phyloP scores from a whole-genome alignment of 2,113 vertebrate genomes.

The Myxocyprinus asiaticus region DNA sequence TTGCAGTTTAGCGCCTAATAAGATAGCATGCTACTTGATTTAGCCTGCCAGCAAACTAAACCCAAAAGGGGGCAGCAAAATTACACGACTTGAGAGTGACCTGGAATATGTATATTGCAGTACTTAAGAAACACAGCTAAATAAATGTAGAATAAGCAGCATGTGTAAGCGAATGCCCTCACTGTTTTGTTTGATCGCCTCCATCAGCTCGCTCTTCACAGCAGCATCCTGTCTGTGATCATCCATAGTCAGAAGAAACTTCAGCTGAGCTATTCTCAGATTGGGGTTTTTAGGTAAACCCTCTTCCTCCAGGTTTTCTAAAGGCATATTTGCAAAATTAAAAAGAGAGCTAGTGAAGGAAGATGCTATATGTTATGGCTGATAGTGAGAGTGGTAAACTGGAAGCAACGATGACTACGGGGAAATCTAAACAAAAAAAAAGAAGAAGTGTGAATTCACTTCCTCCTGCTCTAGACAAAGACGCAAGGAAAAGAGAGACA shows the following conservation, averaged over 20 bases:
- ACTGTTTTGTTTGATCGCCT: conserved; percentile 90
- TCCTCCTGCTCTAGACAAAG: conserved; percentile 56
- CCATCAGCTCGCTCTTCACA: conserved; percentile 91
- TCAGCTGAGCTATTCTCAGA: conserved; percentile 93
- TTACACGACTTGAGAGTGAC: background rate
- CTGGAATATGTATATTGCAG: no score
- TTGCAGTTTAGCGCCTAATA: background rate
- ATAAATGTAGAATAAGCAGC: background rate
- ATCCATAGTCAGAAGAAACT: conserved; percentile 91
- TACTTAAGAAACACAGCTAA: background rate
- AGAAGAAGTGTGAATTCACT: conserved; percentile 44
- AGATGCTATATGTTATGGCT: no score
- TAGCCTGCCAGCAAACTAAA: background rate
- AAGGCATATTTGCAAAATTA: conserved; percentile 79
- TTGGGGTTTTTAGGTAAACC: conserved; percentile 96
- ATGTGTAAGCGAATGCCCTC: conserved; percentile 63
- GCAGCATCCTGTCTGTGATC: conserved; percentile 83
- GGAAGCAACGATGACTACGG: conserved; percentile 70
- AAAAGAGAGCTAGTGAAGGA: background rate
- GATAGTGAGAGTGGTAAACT: background rate
- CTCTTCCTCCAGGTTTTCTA: conserved; percentile 95
- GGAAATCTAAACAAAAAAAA: conserved; percentile 62
- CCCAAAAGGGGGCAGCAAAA: background rate
- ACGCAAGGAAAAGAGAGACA: conserved; percentile 37
- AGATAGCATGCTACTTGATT: background rate